These are phyloP conservation scores for Apamea monoglypha DNA, from an alignment of 2,888 invertebrate genomes.

Conservation along the genomic window DNA sequence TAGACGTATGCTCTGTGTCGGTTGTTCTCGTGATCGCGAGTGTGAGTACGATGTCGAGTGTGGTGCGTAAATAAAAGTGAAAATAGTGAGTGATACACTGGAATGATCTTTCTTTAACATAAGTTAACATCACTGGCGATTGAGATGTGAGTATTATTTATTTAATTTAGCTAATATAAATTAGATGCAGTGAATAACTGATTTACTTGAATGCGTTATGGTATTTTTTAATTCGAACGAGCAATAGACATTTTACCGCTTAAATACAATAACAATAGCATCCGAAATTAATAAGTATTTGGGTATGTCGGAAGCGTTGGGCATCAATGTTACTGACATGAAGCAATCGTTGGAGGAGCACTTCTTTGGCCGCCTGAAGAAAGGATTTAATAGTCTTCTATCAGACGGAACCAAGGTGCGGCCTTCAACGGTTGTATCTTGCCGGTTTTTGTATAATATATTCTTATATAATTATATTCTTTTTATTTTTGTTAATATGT, in stretches of 20 bases:
- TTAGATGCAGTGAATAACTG: neutral
- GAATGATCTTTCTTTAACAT: conserved; percentile 66
- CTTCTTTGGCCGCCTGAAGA: neutral
- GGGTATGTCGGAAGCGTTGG: too few relatives aligned
- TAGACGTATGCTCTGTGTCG: conserved; percentile 74
- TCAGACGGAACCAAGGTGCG: neutral
- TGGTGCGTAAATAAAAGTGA: conserved; percentile 75
- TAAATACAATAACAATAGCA: neutral
- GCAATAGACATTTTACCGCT: neutral
- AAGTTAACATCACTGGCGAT: conserved; percentile 9
- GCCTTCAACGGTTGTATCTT: neutral
- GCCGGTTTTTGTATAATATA: too few relatives aligned
- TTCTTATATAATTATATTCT: too few relatives aligned
- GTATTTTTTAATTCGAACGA: neutral
- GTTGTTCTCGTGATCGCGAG: conserved; percentile 73
- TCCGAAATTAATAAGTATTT: too few relatives aligned
- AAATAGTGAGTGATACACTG: conserved; percentile 74
- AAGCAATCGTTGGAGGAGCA: too few relatives aligned
- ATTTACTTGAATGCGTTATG: neutral
- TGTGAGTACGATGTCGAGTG: conserved; percentile 84
- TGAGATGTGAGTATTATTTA: conserved; percentile 52
- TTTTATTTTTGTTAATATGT: too few relatives aligned
- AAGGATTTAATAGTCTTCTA: neutral
- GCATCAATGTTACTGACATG: too few relatives aligned
- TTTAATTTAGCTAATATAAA: neutral